A percentile compares a stretch with the other conserved stretches of the same genome.
Evolutionary conservation across 2,888 invertebrate species (phyloP).

Genomic region (Torymus texanus): DNA sequence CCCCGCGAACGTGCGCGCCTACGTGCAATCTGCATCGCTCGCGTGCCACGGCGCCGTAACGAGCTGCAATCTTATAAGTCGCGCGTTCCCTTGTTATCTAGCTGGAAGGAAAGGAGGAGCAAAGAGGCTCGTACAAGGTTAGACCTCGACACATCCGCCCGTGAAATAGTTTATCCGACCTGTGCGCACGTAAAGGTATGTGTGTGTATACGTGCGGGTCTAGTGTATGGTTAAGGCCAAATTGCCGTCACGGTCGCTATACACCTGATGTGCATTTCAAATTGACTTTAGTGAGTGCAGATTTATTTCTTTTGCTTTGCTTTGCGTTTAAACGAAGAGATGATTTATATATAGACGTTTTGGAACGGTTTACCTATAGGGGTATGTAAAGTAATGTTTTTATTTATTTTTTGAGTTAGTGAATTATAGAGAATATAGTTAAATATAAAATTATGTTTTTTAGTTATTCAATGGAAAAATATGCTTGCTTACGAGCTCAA

Average conservation of each 20-base stretch:
- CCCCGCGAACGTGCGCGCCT: neutral
- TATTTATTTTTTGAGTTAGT: no score
- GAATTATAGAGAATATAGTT: no score
- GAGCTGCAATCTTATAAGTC: slow-evolving; percentile 42
- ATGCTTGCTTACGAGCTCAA: no score
- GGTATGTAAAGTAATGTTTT: no score
- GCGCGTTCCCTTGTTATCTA: slow-evolving; percentile 38
- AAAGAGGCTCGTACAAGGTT: slow-evolving; percentile 25
- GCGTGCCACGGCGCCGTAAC: slow-evolving; percentile 34
- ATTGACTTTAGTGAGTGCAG: slow-evolving; percentile 3
- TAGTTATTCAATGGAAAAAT: no score
- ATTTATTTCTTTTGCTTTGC: no score
- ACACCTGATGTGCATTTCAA: neutral
- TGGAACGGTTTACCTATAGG: neutral
- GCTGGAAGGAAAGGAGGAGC: neutral
- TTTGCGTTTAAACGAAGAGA: neutral
- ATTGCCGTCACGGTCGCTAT: slow-evolving; percentile 14
- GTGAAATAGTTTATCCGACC: slow-evolving; percentile 43
- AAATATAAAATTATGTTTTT: no score
- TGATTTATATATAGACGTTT: neutral
- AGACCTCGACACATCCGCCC: slow-evolving; percentile 21
- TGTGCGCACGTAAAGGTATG: neutral
- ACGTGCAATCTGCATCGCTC: slow-evolving; percentile 3
- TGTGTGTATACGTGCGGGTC: neutral
- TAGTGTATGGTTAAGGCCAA: slow-evolving; percentile 12